Evolutionary conservation across 2,888 invertebrate genomes (phyloP).

Genomic region (Rhingia campestris): DNA sequence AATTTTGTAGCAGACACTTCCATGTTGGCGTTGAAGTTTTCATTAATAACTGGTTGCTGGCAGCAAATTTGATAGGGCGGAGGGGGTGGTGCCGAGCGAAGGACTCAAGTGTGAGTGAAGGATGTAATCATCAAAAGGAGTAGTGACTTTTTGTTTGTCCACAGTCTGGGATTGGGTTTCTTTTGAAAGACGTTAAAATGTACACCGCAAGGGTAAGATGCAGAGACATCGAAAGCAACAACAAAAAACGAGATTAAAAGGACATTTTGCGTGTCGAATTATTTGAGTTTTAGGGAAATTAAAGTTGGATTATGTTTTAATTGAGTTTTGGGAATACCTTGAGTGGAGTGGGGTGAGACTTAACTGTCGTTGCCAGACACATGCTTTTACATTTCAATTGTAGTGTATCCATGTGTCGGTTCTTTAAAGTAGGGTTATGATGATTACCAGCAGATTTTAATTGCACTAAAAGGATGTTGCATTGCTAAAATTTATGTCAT

Average conservation of each 20-base stretch:
- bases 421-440: too few relatives aligned
- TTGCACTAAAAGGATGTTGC: too few relatives aligned
- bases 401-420: too few relatives aligned
- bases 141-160: conserved; percentile 73
- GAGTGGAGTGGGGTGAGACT: not conserved
- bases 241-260: conserved; percentile 63
- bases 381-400: not conserved
- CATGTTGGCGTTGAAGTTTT: conserved; percentile 67
- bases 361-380: not conserved
- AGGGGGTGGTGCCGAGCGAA: not conserved
- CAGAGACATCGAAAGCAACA: not conserved
- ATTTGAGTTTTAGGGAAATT: conserved; percentile 69
- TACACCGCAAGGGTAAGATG: conserved; percentile 61
- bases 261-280: conserved; percentile 71
- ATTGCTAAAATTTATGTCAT: too few relatives aligned
- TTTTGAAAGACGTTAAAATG: conserved; percentile 53
- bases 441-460: too few relatives aligned
- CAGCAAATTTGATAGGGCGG: conserved; percentile 14
- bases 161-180: conserved; percentile 72
- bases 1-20: conserved; percentile 67
- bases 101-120: conserved; percentile 52
- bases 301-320: conserved; percentile 73
- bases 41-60: conserved; percentile 73
- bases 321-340: conserved; percentile 49
- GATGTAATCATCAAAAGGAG: conserved; percentile 50